Conservation (phyloP, 1,140 invertebrate species). For the Drosophila sp. region DNA sequence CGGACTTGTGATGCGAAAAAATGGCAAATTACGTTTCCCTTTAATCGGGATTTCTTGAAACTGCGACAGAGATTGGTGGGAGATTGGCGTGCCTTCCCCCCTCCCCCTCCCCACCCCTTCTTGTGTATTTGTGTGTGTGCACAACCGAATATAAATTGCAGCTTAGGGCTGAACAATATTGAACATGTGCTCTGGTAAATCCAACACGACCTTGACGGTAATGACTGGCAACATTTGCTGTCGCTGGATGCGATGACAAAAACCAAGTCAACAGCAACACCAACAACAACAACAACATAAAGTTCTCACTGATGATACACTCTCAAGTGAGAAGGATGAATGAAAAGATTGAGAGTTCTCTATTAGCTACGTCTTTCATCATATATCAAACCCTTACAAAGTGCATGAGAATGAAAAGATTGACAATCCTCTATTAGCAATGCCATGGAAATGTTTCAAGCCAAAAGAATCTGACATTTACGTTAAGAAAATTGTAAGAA, state of each 20-base stretch:
- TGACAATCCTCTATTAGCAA: neutral
- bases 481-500: neutral
- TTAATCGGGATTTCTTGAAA: slow-evolving; percentile 17
- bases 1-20: slow-evolving; percentile 29
- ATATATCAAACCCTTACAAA: slow-evolving; percentile 1
- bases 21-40: slow-evolving; percentile 20
- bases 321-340: neutral
- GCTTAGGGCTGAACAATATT: slow-evolving; percentile 21
- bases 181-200: slow-evolving; percentile 40
- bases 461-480: neutral
- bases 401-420: neutral
- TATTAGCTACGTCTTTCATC: neutral
- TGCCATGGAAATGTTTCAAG: neutral
- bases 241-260: slow-evolving; percentile 1
- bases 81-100: neutral
- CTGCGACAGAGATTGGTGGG: slow-evolving; percentile 5
- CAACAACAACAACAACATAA: neutral
- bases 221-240: slow-evolving; percentile 41
- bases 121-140: slow-evolving; percentile 14
- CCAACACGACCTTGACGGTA: slow-evolving; percentile 46
- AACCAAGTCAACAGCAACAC: neutral
- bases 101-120: neutral
- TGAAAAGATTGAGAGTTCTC: slow-evolving; percentile 9
- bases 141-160: slow-evolving; percentile 42
- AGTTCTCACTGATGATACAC: slow-evolving; percentile 2